Evolutionary conservation across 2,797 vertebrate species (phyloP).

Genomic region (Xyrichtys novacula): DNA sequence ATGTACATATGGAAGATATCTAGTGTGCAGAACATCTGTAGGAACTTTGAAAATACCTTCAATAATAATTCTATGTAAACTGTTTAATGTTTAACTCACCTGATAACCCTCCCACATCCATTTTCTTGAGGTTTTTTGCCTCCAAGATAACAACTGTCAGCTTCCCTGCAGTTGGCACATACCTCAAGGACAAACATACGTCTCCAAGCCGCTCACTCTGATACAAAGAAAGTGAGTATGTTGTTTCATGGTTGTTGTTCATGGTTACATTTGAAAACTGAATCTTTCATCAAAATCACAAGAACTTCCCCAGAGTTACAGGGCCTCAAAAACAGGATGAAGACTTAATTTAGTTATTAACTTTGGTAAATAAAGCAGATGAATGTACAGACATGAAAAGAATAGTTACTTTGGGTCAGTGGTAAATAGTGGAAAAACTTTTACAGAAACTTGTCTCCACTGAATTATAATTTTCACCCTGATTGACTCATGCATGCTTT

Average conservation of each 20-base stretch:
- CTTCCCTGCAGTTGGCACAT: slow-evolving; percentile 97
- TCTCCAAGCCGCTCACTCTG: slow-evolving; percentile 97
- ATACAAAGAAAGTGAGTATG: slow-evolving; percentile 52
- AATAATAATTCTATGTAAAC: background rate
- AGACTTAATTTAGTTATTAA: slow-evolving; percentile 5
- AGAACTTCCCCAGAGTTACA: background rate
- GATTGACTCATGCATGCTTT: background rate
- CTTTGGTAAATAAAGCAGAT: background rate
- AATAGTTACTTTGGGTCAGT: no score
- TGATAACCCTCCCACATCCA: slow-evolving; percentile 98
- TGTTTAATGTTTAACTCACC: slow-evolving; percentile 78
- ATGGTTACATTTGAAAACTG: background rate
- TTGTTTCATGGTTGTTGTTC: background rate
- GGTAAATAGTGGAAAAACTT: background rate
- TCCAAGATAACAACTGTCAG: slow-evolving; percentile 96
- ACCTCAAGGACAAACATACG: slow-evolving; percentile 97
- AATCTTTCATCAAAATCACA: background rate
- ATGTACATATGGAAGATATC: no score
- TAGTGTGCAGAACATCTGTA: background rate
- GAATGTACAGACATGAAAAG: background rate
- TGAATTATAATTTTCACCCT: background rate
- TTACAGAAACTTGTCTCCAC: background rate
- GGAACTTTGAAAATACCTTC: background rate
- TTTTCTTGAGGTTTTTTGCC: slow-evolving; percentile 99
- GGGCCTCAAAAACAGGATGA: background rate